phyloP scores from a whole-genome alignment of 2,113 vertebrate genomes.

The Diadophis punctatus region DNA sequence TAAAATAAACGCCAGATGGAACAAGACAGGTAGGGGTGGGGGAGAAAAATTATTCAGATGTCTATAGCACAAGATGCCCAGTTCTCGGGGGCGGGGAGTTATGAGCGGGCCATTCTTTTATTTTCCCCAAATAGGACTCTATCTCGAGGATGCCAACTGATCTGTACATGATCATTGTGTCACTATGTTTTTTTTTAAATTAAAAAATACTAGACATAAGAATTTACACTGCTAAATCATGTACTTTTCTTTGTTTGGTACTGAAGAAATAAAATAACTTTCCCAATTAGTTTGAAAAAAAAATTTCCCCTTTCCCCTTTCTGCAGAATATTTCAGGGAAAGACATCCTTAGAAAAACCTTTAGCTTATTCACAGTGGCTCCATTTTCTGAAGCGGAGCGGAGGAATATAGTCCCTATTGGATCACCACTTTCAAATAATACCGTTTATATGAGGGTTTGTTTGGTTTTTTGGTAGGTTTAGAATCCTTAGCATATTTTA shows the following conservation, averaged over 20 bases:
- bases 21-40: neutral
- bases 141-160: neutral
- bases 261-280: neutral
- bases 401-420: neutral
- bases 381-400: neutral
- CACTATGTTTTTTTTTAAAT: neutral
- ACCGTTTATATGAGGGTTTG: neutral
- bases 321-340: neutral
- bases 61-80: neutral
- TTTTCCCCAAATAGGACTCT: neutral
- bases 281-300: neutral
- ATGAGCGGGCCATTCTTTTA: neutral
- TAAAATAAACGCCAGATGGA: constrained; percentile 14
- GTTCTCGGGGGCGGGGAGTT: neutral
- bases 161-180: neutral
- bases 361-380: neutral
- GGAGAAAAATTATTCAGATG: neutral
- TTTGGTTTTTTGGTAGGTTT: neutral
- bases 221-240: neutral
- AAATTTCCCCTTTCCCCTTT: neutral
- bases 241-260: neutral
- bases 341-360: neutral
- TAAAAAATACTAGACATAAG: neutral
- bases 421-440: neutral
- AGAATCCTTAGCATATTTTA: neutral